These are phyloP conservation scores for Pantelozetes paolii DNA, from an alignment of 2,888 invertebrate genomes.

Conservation along the genomic window DNA sequence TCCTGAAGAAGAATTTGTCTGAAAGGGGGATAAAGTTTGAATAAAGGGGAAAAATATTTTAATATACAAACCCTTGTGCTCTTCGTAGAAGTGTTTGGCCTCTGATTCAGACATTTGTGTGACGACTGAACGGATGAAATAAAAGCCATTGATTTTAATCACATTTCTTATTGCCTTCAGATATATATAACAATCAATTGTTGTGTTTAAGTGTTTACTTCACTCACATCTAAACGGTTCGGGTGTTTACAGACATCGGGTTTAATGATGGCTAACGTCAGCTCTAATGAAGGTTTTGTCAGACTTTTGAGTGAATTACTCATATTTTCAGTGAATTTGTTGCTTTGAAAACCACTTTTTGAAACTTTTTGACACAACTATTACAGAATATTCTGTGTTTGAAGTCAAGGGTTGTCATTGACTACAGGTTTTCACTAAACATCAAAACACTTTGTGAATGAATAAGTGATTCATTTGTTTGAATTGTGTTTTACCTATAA, in stretches of 20 bases:
- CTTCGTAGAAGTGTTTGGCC: constrained; percentile 72
- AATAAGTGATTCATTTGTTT: no score
- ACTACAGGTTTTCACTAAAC: not conserved
- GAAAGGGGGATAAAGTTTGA: not conserved
- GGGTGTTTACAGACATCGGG: constrained; percentile 78
- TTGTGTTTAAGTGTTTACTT: no score
- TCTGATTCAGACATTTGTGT: constrained; percentile 59
- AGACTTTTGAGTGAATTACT: not conserved
- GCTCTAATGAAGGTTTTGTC: constrained; percentile 52
- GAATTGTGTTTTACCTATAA: no score
- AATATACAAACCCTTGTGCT: constrained; percentile 60
- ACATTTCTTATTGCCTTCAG: constrained; percentile 59
- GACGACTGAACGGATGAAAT: constrained; percentile 66
- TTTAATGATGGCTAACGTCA: constrained; percentile 80
- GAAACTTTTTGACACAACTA: not conserved
- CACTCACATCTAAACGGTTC: constrained; percentile 57
- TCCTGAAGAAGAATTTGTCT: constrained; percentile 74
- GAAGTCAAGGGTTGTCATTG: constrained; percentile 5
- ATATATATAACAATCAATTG: not conserved
- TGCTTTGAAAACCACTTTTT: not conserved
- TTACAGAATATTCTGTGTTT: not conserved
- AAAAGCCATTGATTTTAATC: constrained; percentile 66
- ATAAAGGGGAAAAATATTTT: not conserved
- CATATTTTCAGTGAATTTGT: not conserved
- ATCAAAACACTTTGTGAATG: no score